Conservation (phyloP, 2,113 vertebrate genomes). For the Echinops telfairi region DNA sequence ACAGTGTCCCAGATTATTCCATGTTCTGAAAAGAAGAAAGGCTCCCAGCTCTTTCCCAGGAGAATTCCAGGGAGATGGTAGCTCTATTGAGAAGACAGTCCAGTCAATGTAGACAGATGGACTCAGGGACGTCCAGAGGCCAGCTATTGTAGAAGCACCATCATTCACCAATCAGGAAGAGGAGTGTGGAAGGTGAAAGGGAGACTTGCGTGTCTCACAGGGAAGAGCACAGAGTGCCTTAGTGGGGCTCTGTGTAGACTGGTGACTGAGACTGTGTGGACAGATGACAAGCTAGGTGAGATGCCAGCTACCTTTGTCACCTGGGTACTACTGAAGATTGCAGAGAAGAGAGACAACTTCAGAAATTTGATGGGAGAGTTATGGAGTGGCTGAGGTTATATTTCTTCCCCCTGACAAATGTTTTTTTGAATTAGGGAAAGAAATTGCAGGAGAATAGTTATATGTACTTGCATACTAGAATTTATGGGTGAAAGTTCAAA, state of each 20-base stretch:
- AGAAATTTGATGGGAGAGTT: neutral
- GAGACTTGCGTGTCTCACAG: neutral
- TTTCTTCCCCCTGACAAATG: neutral
- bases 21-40: neutral
- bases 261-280: neutral
- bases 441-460: neutral
- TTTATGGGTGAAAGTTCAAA: neutral
- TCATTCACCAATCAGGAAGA: neutral
- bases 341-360: neutral
- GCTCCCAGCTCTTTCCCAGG: neutral
- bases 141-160: neutral
- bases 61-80: neutral
- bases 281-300: neutral
- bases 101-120: neutral
- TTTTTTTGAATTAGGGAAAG: neutral
- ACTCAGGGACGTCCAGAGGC: neutral
- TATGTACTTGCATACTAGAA: neutral
- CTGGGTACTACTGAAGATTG: neutral
- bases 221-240: neutral
- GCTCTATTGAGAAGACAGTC: neutral
- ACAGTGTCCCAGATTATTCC: neutral
- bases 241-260: accelerated
- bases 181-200: neutral
- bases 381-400: neutral
- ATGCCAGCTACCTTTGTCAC: neutral